Evolutionary conservation across 1,140 invertebrate species (phyloP), one percentile per base, ranked within the genome.

Genomic region (Asbolus verrucosus): DNA sequence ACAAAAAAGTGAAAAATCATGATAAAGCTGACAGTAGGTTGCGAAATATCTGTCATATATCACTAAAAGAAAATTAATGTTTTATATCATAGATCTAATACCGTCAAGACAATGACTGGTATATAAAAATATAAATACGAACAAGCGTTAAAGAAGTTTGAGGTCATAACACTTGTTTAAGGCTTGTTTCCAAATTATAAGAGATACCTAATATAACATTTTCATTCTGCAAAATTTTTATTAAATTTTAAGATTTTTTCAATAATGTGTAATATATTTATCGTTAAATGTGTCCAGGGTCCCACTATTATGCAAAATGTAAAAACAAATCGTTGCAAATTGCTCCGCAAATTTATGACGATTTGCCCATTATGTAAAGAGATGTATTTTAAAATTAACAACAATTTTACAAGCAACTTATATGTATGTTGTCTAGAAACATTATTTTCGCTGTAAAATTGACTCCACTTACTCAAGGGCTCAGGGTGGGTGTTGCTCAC

Each of bases 401-500:
- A 62, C 36, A 36, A 15, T 13, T 62, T 62, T 38, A 60, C 59
- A 62, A 62, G 59, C 59, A 61, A 36, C 59, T 62, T 36, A 19
- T 36, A 50, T 50, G 19, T 50, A 59, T 19, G 50, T 2, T 27
- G 24, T 27, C 19, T n/a, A 46, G n/a, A 36, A 36, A n/a, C 9
- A 13, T 24, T 27, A 30, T 19, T 65, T 16, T 19, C 11, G 1
- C 14, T 63, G 72, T 70, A 67, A 70, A 70, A 73, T 59, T 71
- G 72, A 65, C 72, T 14, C 41, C 62, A 41, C 46, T 43, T 59
- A 69, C 59, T 41, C 70, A 70, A 46, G 71, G 69, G 73, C 73
- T 75, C 73, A 73, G 73, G 66, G 70, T 71, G 31, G 70, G 66
- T 69, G 39, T n/a, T 33, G 67, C 14, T 60, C 43, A 69, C 38